Evolutionary conservation across 1,140 invertebrate species (phyloP).

Genomic region (Bombus difficillimus): DNA sequence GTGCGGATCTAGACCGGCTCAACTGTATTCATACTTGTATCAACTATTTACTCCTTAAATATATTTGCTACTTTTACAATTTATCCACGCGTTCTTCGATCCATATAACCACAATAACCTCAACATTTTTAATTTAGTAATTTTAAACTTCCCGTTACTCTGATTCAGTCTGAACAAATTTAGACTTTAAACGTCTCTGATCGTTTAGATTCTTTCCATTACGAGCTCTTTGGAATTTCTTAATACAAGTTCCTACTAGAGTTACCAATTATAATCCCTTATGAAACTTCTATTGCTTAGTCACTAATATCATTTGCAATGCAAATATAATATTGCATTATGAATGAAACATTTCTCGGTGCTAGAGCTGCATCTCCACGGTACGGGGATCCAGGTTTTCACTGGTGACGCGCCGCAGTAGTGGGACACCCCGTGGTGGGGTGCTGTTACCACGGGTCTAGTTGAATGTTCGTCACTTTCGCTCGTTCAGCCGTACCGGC

Average conservation of each 20-base stretch:
- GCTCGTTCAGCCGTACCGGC: neutral
- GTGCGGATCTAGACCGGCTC: too few relatives aligned
- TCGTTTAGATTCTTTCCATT: neutral
- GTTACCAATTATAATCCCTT: neutral
- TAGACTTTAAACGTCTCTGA: neutral
- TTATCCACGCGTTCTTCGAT: too few relatives aligned
- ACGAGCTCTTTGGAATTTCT: neutral
- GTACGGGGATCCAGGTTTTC: neutral
- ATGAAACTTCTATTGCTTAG: neutral
- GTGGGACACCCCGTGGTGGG: conserved; percentile 1
- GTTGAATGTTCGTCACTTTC: conserved; percentile 12
- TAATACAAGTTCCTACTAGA: neutral
- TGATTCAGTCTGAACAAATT: neutral
- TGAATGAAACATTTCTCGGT: neutral
- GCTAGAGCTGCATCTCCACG: neutral
- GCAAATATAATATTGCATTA: neutral
- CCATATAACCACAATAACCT: too few relatives aligned
- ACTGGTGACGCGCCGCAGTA: neutral
- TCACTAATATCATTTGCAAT: neutral
- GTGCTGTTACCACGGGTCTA: neutral
- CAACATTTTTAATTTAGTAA: too few relatives aligned
- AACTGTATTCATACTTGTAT: too few relatives aligned
- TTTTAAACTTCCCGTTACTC: neutral
- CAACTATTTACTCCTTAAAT: too few relatives aligned
- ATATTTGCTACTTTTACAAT: too few relatives aligned